Evolutionary conservation across 2,888 invertebrate genomes (phyloP).

Genomic region (Linnaemya vulpina): DNA sequence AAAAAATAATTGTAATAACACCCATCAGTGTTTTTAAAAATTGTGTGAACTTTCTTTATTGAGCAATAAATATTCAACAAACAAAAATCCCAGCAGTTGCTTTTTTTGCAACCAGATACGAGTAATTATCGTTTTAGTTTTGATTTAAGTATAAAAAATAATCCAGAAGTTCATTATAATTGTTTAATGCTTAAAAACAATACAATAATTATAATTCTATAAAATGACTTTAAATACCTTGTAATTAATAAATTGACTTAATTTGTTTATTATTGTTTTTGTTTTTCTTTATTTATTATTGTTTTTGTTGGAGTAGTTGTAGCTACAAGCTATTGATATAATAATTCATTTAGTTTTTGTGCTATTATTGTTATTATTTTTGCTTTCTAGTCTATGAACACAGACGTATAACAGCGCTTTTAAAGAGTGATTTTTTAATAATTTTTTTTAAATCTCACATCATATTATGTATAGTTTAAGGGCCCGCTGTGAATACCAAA

Average conservation of each 20-base stretch:
- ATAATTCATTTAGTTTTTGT: slow-evolving; percentile 58
- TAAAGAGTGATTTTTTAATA: slow-evolving; percentile 22
- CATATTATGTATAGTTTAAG: too few relatives aligned
- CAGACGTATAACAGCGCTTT: background rate
- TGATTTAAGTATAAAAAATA: slow-evolving; percentile 42
- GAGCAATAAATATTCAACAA: background rate
- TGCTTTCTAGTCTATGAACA: background rate
- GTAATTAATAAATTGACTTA: slow-evolving; percentile 69
- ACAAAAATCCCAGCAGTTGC: background rate
- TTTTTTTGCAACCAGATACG: slow-evolving; percentile 3
- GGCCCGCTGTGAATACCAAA: too few relatives aligned
- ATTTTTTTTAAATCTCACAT: too few relatives aligned
- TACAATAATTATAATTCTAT: slow-evolving; percentile 66
- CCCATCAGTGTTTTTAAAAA: background rate
- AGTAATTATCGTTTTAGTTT: slow-evolving; percentile 34
- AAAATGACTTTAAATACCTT: slow-evolving; percentile 67
- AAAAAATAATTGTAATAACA: too few relatives aligned
- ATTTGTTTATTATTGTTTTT: slow-evolving; percentile 51
- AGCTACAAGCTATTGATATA: slow-evolving; percentile 55
- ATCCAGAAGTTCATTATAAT: slow-evolving; percentile 68
- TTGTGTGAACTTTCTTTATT: background rate
- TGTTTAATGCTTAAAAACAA: slow-evolving; percentile 62
- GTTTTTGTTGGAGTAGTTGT: slow-evolving; percentile 35
- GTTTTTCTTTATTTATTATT: slow-evolving; percentile 7
- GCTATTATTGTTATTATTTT: slow-evolving; percentile 34